phyloP scores from a whole-genome alignment of 2,797 vertebrate species.

The Oreonectes daqikongensis region DNA sequence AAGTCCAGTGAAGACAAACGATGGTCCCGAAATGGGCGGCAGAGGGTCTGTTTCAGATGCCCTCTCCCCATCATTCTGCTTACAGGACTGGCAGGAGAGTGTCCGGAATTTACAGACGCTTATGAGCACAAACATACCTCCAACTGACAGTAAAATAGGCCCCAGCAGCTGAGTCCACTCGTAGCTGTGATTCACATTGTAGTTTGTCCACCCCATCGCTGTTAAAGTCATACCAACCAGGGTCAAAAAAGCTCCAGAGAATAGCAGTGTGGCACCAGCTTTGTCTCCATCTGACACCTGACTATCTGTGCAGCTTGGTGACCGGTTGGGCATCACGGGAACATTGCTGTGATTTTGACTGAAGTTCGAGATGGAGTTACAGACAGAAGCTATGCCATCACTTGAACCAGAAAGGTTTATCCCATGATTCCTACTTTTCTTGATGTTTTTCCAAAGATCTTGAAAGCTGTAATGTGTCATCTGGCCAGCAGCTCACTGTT shows the following conservation, averaged over 20 bases:
- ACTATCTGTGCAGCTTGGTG: slow-evolving; percentile 63
- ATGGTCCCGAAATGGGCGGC: slow-evolving; percentile 61
- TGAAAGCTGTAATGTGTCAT: slow-evolving; percentile 12
- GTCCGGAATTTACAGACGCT: slow-evolving; percentile 81
- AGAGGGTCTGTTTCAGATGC: slow-evolving; percentile 61
- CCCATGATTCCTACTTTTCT: slow-evolving; percentile 8
- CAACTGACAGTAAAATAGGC: slow-evolving; percentile 81
- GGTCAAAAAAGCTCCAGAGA: slow-evolving; percentile 81
- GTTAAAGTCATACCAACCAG: slow-evolving; percentile 82
- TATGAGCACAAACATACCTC: slow-evolving; percentile 81
- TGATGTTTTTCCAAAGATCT: slow-evolving; percentile 33
- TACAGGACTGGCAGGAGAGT: slow-evolving; percentile 73
- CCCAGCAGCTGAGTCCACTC: slow-evolving; percentile 84
- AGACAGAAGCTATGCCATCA: neutral
- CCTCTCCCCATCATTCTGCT: slow-evolving; percentile 64
- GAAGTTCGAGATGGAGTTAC: slow-evolving; percentile 7
- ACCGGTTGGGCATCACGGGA: slow-evolving; percentile 64
- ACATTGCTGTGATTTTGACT: slow-evolving; percentile 64
- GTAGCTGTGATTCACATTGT: slow-evolving; percentile 63
- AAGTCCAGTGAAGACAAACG: slow-evolving; percentile 78
- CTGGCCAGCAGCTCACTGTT: too few relatives aligned
- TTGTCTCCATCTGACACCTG: slow-evolving; percentile 78
- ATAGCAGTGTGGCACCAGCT: slow-evolving; percentile 75
- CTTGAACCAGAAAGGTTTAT: slow-evolving; percentile 13
- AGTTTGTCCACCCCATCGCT: slow-evolving; percentile 79